Percentiles rank a stretch among this genome's conserved stretches.
These are phyloP conservation scores for Drosophila mayri DNA, from an alignment of 1,140 invertebrate species.

Conservation along the genomic window DNA sequence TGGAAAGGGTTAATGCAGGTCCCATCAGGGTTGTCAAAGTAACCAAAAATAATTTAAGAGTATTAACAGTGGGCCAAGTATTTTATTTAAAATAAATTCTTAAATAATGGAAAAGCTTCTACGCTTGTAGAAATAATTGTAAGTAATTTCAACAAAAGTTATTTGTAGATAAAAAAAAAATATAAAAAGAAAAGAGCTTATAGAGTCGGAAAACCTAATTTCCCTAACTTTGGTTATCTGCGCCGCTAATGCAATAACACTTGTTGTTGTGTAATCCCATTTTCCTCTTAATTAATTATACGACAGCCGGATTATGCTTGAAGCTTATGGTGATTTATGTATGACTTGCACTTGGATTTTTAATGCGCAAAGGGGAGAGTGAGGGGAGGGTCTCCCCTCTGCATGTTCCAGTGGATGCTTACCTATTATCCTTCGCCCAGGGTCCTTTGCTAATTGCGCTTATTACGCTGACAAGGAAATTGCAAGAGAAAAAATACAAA, in stretches of 20 bases:
- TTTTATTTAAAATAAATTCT: not conserved
- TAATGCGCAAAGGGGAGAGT: no score
- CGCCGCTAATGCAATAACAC: conserved; percentile 9
- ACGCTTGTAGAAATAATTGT: no score
- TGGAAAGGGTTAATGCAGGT: not conserved
- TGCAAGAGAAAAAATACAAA: conserved; percentile 12
- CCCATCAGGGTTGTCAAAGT: conserved; percentile 14
- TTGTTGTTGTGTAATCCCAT: conserved; percentile 2
- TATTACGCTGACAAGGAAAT: conserved; percentile 57
- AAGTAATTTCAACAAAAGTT: not conserved
- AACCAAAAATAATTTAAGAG: not conserved
- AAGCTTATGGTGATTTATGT: conserved; percentile 19
- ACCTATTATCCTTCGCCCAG: conserved; percentile 8
- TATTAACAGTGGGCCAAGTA: not conserved
- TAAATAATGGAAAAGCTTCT: not conserved
- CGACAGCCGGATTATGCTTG: conserved; percentile 5
- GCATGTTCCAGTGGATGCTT: not conserved
- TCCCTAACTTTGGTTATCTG: not conserved
- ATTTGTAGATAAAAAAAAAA: no score
- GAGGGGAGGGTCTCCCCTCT: no score
- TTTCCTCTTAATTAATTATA: conserved; percentile 11
- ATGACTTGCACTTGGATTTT: conserved; percentile 28
- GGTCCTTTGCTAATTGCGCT: conserved; percentile 62
- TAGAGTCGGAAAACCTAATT: not conserved
- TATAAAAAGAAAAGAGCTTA: not conserved